Evolutionary conservation across 2,113 vertebrate genomes (phyloP), one percentile per base, ranked within the genome.

Genomic region (Nanger granti): DNA sequence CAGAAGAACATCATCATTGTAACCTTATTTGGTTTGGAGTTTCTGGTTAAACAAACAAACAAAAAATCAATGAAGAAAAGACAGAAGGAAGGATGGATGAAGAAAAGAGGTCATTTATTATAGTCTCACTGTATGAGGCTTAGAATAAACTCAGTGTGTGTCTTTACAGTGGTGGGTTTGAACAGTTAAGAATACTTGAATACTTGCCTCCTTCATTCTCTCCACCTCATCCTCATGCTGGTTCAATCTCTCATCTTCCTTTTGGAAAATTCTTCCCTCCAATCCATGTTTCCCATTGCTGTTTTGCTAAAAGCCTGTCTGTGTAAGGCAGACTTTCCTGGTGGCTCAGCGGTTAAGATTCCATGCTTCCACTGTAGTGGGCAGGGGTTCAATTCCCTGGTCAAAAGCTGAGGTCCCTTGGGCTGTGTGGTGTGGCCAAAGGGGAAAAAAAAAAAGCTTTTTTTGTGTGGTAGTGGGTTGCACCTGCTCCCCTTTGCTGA

Each of bases 11-110:
- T n/a, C 47, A 49, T 93, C n/a, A 20, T 69, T 34, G n/a, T 79
- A 66, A 89, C 15, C 1, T 13, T 59, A 34, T 82, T 89, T 85
- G 57, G 34, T 66, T 60, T 79, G 79, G 29, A 64, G 31, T 89
- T 93, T 69, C 55, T 92, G 44, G 22, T 54, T 57, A 55, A 13
- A 29, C 37, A 62, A n/a, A 34, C 26, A 80, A 49, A 47, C 28
- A 49, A 82, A 82, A 6, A 31, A 82, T 11, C 79, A 52, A 6
- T 52, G 28, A 82, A 20, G 28, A 24, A 31, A 41, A 0, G 29
- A 18, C 4, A 73, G 52, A 6, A 52, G 13, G 18, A 18, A 49
- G 34, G 69, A 24, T 0, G 15, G 6, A 85, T 17, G 37, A 57
- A 57, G 29, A 7, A 44, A 12, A 41, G 6, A n/a, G 8, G 3